Evolutionary conservation across 2,113 vertebrate genomes (phyloP).

Genomic region (Cheirogaleus medius): DNA sequence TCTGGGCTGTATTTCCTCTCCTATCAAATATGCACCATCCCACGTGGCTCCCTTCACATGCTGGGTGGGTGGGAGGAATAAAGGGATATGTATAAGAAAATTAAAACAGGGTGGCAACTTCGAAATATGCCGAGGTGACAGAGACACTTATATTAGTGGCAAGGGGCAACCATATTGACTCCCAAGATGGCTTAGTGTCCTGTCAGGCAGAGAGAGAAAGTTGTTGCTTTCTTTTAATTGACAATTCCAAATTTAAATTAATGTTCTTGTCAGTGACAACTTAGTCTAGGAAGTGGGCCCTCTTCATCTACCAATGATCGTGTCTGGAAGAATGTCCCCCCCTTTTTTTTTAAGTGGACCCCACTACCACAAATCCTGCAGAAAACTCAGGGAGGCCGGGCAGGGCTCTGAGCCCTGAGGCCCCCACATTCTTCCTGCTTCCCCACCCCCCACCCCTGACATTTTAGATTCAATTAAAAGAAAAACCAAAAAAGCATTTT

Average conservation of each 20-base stretch:
- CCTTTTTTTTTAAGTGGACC: not conserved
- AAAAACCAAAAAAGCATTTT: slow-evolving; percentile 63
- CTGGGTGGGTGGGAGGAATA: not conserved
- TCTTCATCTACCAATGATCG: not conserved
- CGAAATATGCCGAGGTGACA: not conserved
- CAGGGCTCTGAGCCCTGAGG: not conserved
- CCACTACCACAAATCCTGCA: not conserved
- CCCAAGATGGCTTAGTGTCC: not conserved
- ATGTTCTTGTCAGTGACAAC: slow-evolving; percentile 23
- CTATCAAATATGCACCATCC: not conserved
- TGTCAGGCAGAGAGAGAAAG: not conserved
- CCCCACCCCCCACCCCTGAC: not conserved
- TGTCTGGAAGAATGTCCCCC: not conserved
- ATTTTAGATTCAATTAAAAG: slow-evolving; percentile 64
- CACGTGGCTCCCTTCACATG: not conserved
- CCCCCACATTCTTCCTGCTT: not conserved
- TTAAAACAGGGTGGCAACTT: not conserved
- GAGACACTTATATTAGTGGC: not conserved
- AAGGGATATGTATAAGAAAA: not conserved
- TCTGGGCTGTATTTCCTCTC: not conserved
- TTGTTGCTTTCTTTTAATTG: not conserved
- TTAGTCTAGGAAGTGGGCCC: not conserved
- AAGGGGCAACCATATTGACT: not conserved
- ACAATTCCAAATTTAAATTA: slow-evolving; percentile 39
- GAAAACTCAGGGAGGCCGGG: not conserved